phyloP scores from a whole-genome alignment of 2,888 invertebrate species.

The Thereva unica region DNA sequence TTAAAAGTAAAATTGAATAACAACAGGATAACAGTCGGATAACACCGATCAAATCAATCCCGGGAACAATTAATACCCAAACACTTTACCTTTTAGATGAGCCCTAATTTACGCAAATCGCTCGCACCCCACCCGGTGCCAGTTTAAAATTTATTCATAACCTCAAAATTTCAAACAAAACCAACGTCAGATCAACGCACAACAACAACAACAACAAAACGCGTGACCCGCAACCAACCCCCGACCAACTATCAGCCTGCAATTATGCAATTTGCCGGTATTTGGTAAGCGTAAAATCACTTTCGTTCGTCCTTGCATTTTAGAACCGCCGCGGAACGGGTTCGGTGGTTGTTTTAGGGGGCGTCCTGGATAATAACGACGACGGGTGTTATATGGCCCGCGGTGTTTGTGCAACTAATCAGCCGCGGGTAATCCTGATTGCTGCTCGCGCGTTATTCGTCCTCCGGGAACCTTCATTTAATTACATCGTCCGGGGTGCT shows the following conservation, averaged over 20 bases:
- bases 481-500: constrained; percentile 32
- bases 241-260: constrained; percentile 29
- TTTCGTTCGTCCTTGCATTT: constrained; percentile 3
- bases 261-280: constrained; percentile 38
- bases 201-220: constrained; percentile 15
- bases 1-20: constrained; percentile 3
- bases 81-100: constrained; percentile 1
- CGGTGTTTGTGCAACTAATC: constrained; percentile 38
- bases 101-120: constrained; percentile 30
- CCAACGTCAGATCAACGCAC: constrained; percentile 9
- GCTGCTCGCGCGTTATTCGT: constrained; percentile 26
- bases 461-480: constrained; percentile 36
- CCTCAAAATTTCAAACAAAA: constrained; percentile 29
- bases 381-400: constrained; percentile 32
- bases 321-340: too few species aligned
- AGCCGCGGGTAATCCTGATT: constrained; percentile 40
- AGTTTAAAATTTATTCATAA: constrained; percentile 32
- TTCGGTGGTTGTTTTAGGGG: too few species aligned
- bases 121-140: constrained; percentile 14
- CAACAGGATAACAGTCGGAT: constrained; percentile 27
- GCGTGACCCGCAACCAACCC: neutral
- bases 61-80: neutral
- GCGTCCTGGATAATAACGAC: constrained; percentile 4
- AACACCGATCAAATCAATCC: constrained; percentile 26
- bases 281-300: constrained; percentile 16